phyloP scores from a whole-genome alignment of 2,113 vertebrate species.

The Odontesthes bonariensis region DNA sequence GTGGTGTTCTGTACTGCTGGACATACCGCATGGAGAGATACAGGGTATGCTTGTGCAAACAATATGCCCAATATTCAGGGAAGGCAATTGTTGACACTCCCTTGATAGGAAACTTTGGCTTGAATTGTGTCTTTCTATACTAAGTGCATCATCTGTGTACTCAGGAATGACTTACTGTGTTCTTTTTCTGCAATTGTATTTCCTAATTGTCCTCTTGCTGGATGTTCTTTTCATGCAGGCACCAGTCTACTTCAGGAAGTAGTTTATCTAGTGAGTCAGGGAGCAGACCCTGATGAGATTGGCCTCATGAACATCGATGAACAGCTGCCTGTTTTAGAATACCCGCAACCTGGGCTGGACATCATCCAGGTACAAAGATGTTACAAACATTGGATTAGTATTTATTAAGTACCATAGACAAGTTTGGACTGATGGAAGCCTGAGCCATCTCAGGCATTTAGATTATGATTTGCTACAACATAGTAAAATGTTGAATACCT shows the following conservation, averaged over 20 bases:
- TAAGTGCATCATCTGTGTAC: no score
- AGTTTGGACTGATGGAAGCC: no score
- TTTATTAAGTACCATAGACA: no score
- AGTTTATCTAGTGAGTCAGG: constrained; percentile 98
- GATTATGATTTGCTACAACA: no score
- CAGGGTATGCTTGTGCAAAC: no score
- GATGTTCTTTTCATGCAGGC: constrained; percentile 77
- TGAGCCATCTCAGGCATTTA: background rate
- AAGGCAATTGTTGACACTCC: no score
- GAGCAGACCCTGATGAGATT: constrained; percentile 96
- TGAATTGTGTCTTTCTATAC: no score
- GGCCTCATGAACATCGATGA: constrained; percentile 99
- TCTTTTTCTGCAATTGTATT: background rate
- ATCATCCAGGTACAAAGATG: constrained; percentile 92
- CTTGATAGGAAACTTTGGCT: no score
- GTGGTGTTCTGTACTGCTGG: no score
- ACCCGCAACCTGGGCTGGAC: constrained; percentile 96
- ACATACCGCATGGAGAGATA: no score
- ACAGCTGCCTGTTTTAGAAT: constrained; percentile 96
- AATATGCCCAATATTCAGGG: no score
- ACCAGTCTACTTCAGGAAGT: constrained; percentile 97
- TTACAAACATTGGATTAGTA: background rate
- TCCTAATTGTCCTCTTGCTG: background rate
- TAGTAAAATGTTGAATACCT: no score
- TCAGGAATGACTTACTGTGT: background rate